These are phyloP conservation scores for Endotricha flammealis DNA, from an alignment of 2,888 invertebrate genomes.

Conservation along the genomic window DNA sequence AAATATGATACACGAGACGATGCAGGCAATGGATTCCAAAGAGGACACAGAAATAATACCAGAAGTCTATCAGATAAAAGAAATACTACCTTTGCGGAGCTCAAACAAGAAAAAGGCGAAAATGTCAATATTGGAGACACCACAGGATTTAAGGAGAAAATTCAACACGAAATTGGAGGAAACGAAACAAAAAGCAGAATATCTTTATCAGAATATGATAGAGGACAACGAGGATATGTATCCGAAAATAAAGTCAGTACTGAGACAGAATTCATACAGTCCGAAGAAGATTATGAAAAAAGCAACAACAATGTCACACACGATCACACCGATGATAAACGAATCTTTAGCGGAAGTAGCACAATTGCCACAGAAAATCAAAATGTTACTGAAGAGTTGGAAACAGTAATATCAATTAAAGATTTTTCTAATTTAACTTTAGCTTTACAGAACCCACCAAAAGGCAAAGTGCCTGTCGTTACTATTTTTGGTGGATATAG, in stretches of 20 bases:
- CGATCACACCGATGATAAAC: conserved; percentile 58
- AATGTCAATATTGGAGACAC: conserved; percentile 33
- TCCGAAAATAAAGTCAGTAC: conserved; percentile 37
- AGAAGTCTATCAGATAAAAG: conserved; percentile 26
- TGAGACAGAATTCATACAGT: conserved; percentile 42
- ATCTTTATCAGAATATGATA: conserved; percentile 55
- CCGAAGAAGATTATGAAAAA: conserved; percentile 52
- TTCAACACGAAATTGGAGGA: conserved; percentile 52
- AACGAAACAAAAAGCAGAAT: conserved; percentile 57
- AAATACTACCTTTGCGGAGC: conserved; percentile 24
- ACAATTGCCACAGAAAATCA: conserved; percentile 52
- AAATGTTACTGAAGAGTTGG: conserved; percentile 58
- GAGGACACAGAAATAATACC: conserved; percentile 40
- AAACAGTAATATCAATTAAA: conserved; percentile 40
- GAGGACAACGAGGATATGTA: conserved; percentile 55
- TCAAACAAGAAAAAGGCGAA: conserved; percentile 29
- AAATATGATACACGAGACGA: conserved; percentile 59
- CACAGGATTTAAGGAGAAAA: conserved; percentile 41
- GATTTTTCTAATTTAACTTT: conserved; percentile 23
- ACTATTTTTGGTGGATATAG: conserved; percentile 69
- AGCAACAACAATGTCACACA: conserved; percentile 46
- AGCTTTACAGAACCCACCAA: conserved; percentile 23
- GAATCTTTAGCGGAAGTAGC: conserved; percentile 60
- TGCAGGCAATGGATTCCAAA: conserved; percentile 54
- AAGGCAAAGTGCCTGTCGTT: conserved; percentile 40